These are phyloP conservation scores for Clivina fossor DNA, from an alignment of 2,888 invertebrate species.

Conservation along the genomic window DNA sequence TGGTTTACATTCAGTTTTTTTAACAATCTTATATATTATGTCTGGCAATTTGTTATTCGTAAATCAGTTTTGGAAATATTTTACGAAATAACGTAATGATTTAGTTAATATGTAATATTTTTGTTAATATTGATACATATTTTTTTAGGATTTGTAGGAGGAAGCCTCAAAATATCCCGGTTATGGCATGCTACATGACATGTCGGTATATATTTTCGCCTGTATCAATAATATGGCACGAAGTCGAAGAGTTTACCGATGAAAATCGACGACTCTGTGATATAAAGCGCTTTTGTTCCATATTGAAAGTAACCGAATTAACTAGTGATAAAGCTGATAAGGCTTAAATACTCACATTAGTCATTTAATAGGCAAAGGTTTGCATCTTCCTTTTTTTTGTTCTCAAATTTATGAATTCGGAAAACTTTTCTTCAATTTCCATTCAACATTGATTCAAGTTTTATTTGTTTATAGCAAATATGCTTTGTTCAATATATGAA, in stretches of 20 bases:
- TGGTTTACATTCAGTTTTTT: constrained; percentile 17
- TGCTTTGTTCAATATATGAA: no score
- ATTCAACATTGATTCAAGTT: no score
- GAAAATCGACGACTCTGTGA: constrained; percentile 83
- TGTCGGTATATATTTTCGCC: constrained; percentile 80
- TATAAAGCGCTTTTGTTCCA: constrained; percentile 80
- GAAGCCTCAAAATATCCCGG: constrained; percentile 79
- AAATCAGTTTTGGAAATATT: not conserved
- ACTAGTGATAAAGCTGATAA: constrained; percentile 74
- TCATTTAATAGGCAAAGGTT: constrained; percentile 87
- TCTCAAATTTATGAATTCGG: no score
- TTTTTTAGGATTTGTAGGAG: constrained; percentile 79
- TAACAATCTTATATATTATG: not conserved
- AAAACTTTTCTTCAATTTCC: no score
- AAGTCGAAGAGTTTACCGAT: constrained; percentile 80
- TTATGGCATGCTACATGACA: constrained; percentile 78
- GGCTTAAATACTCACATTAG: constrained; percentile 82
- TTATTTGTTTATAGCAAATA: no score
- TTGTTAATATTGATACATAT: constrained; percentile 36
- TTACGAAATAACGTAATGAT: not conserved
- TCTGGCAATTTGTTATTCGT: constrained; percentile 4
- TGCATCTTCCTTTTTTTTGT: no score
- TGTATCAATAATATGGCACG: constrained; percentile 78
- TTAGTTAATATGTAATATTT: not conserved
- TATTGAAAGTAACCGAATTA: constrained; percentile 77